Conservation (phyloP, 1,140 invertebrate genomes). For the Stenopsyche tienmushanensis region DNA sequence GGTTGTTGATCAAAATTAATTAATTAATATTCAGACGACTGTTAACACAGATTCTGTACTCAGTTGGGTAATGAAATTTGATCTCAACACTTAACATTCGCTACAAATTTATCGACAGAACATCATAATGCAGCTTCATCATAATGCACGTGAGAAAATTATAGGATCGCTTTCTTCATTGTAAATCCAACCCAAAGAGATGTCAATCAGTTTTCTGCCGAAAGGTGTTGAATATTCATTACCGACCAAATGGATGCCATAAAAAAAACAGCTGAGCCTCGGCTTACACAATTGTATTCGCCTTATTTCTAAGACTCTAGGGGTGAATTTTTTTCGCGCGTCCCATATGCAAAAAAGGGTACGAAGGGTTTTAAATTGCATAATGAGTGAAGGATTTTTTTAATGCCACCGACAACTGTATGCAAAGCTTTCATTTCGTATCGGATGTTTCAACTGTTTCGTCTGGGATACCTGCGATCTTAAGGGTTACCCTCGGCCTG, state of each 20-base stretch:
- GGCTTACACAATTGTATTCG: neutral
- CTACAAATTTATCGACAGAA: no score
- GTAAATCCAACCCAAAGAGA: constrained; percentile 18
- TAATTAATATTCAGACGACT: no score
- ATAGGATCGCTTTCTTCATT: constrained; percentile 11
- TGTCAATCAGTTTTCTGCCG: constrained; percentile 31
- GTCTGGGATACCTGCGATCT: no score
- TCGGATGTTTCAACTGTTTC: no score
- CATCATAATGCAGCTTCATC: no score
- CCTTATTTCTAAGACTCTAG: neutral
- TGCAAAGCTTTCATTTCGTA: no score
- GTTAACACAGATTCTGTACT: no score
- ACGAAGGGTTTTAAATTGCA: neutral
- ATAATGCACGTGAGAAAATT: constrained; percentile 40
- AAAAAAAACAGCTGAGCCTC: neutral
- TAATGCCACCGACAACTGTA: no score
- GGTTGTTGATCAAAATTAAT: no score
- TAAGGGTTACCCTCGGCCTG: no score
- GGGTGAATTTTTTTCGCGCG: neutral
- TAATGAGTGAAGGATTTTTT: neutral
- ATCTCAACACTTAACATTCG: no score
- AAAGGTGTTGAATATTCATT: constrained; percentile 41
- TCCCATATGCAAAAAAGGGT: constrained; percentile 12
- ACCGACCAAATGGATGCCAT: constrained; percentile 27
- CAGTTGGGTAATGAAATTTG: no score